phyloP scores from a whole-genome alignment of 2,113 vertebrate species.

The Leucosticte australis region DNA sequence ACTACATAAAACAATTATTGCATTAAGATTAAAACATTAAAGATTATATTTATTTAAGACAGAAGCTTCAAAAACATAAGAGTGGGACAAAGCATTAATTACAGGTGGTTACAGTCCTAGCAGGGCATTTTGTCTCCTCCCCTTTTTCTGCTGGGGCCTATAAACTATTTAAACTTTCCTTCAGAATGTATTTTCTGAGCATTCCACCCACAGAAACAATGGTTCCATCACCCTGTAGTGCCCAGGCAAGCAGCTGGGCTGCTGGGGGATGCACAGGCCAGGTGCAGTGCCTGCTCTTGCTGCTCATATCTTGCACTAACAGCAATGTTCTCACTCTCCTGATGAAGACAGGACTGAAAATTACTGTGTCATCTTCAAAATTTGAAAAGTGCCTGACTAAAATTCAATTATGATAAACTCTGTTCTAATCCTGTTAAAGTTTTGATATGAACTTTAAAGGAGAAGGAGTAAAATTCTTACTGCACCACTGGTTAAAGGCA shows the following conservation, averaged over 20 bases:
- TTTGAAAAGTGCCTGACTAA: not conserved
- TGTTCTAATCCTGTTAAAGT: not conserved
- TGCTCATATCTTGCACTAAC: not conserved
- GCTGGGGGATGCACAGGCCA: not conserved
- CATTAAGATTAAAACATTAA: not conserved
- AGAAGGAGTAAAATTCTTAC: not conserved
- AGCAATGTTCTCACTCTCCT: not conserved
- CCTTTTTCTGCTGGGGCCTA: not conserved
- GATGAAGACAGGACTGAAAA: not conserved
- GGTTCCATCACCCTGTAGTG: not conserved
- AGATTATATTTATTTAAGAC: not conserved
- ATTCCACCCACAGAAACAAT: fast-evolving
- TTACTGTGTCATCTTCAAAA: not conserved
- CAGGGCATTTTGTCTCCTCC: not conserved
- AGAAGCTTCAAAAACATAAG: not conserved
- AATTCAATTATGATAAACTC: not conserved
- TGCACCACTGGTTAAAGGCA: not conserved
- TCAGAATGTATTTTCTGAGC: not conserved
- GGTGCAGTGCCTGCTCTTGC: not conserved
- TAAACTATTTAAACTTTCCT: not conserved
- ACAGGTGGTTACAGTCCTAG: not conserved
- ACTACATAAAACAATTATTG: not conserved
- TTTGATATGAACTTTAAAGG: not conserved
- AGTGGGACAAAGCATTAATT: not conserved
- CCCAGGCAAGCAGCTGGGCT: not conserved